Conservation (phyloP, 2,888 invertebrate species). For the Drosophila emarginata region DNA sequence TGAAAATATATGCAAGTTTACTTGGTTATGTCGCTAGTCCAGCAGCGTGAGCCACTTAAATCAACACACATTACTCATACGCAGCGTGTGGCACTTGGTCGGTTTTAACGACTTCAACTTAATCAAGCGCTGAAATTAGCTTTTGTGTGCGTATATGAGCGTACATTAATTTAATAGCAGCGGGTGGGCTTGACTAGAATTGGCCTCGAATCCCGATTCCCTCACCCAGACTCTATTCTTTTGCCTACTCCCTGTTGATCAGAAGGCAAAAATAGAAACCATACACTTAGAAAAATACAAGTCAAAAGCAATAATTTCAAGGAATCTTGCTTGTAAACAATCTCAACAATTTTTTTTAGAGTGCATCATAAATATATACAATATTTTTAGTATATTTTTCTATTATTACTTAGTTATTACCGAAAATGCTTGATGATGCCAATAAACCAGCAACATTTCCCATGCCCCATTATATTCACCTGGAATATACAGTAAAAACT, state of each 20-base stretch:
- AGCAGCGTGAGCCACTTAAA: conserved; percentile 51
- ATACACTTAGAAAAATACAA: background rate
- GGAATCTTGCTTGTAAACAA: background rate
- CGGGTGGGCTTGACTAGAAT: conserved; percentile 35
- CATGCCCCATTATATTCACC: conserved; percentile 67
- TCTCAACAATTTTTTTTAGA: background rate
- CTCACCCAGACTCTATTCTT: background rate
- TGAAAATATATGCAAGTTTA: background rate
- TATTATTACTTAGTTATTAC: conserved; percentile 46
- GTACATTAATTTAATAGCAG: conserved; percentile 71
- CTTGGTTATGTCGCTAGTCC: conserved; percentile 32
- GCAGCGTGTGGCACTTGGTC: conserved; percentile 69
- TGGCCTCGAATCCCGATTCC: conserved; percentile 1
- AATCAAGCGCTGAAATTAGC: conserved; percentile 74
- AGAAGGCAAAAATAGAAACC: background rate
- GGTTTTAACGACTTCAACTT: conserved; percentile 73
- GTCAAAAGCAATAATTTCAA: background rate
- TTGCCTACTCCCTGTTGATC: background rate
- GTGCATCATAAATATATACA: conserved; percentile 26
- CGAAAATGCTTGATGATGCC: conserved; percentile 46
- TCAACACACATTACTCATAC: conserved; percentile 69
- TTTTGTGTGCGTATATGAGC: conserved; percentile 73
- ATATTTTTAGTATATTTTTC: conserved; percentile 29
- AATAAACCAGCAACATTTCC: conserved; percentile 43
- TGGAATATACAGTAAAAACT: conserved; percentile 65